A percentile compares a stretch with the other conserved stretches of the same genome.
These are phyloP conservation scores for Silurus asotus DNA, from an alignment of 2,113 vertebrate genomes.

Conservation along the genomic window DNA sequence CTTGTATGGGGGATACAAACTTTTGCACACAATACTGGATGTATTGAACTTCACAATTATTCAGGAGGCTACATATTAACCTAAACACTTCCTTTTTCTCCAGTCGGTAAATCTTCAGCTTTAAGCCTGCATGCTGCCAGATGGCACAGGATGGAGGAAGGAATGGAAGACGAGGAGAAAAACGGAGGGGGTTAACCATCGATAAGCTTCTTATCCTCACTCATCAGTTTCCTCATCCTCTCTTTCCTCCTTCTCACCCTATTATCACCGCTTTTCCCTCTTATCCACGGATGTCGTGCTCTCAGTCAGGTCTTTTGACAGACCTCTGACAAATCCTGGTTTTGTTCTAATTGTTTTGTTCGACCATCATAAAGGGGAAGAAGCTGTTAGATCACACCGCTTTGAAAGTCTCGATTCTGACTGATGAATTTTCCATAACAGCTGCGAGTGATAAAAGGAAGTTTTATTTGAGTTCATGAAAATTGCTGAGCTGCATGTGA, in stretches of 20 bases:
- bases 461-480: not conserved
- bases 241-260: not conserved
- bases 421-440: not conserved
- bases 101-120: slow-evolving; percentile 16
- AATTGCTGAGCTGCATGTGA: not conserved
- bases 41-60: not conserved
- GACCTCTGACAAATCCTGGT: not conserved
- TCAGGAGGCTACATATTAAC: slow-evolving; percentile 1
- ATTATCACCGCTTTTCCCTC: not conserved
- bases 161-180: not conserved
- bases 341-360: not conserved
- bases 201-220: slow-evolving; percentile 33
- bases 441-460: not conserved
- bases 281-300: not conserved
- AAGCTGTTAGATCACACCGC: not conserved
- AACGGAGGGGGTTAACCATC: slow-evolving; percentile 22
- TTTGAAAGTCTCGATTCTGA: not conserved
- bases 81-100: slow-evolving; percentile 14
- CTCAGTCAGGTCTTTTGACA: not conserved
- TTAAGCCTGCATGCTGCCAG: slow-evolving; percentile 26
- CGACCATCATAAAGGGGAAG: not conserved
- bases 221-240: slow-evolving; percentile 24
- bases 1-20: not conserved
- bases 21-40: not conserved
- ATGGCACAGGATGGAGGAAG: slow-evolving; percentile 15